Conservation (phyloP, 2,888 invertebrate species). For the Acrocera orbiculus region DNA sequence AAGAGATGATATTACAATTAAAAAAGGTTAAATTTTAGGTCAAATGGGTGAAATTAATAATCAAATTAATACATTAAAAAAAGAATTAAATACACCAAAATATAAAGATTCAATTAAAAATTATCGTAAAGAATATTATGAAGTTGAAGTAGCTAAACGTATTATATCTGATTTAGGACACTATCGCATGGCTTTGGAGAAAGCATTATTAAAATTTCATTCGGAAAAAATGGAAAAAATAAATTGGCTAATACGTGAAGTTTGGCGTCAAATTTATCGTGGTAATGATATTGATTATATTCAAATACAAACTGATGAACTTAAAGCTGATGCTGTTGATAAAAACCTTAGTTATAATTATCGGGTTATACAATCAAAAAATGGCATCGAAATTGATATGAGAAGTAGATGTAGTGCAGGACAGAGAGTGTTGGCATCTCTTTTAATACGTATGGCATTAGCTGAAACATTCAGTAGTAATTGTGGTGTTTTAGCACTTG, state of each 20-base stretch:
- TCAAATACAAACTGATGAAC: conserved; percentile 62
- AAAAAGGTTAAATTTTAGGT: conserved; percentile 34
- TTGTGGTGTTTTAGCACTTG: conserved; percentile 89
- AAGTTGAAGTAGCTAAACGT: conserved; percentile 41
- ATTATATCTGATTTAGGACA: conserved; percentile 57
- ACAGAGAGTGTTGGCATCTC: conserved; percentile 88
- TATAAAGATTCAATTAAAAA: conserved; percentile 52
- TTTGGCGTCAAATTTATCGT: conserved; percentile 57
- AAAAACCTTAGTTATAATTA: conserved; percentile 36
- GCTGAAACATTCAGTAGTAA: conserved; percentile 93
- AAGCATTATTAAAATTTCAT: conserved; percentile 80
- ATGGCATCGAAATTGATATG: conserved; percentile 85
- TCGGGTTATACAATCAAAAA: conserved; percentile 81
- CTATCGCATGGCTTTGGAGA: conserved; percentile 67
- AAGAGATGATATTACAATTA: conserved; percentile 33
- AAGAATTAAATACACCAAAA: conserved; percentile 44
- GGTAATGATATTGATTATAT: conserved; percentile 96
- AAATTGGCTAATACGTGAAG: conserved; percentile 69
- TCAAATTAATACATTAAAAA: conserved; percentile 25
- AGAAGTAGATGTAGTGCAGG: conserved; percentile 95
- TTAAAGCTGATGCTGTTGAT: conserved; percentile 21
- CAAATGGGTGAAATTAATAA: conserved; percentile 29
- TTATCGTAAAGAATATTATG: conserved; percentile 48
- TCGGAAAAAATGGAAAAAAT: conserved; percentile 82
- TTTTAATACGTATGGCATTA: conserved; percentile 89